phyloP scores from a whole-genome alignment of 2,113 vertebrate genomes.

The Thunnus maccoyii region DNA sequence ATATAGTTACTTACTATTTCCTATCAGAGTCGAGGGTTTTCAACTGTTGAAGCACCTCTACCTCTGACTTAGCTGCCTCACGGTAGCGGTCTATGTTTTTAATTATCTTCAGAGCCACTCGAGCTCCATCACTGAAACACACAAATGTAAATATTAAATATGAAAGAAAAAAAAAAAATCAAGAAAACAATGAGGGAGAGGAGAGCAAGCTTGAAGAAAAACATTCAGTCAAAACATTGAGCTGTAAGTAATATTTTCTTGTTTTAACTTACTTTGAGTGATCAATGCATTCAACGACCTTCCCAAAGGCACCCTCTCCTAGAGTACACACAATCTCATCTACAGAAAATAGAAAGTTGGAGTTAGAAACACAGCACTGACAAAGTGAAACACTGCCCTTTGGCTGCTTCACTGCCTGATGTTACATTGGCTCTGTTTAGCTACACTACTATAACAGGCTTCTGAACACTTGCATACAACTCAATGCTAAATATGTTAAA shows the following conservation, averaged over 20 bases:
- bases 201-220: too few relatives aligned
- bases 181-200: too few relatives aligned
- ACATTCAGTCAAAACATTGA: neutral
- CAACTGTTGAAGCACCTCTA: slow-evolving; percentile 94
- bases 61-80: slow-evolving; percentile 96
- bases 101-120: slow-evolving; percentile 97
- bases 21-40: slow-evolving; percentile 90
- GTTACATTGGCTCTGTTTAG: slow-evolving; percentile 60
- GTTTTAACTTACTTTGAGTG: slow-evolving; percentile 84
- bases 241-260: neutral
- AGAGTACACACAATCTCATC: slow-evolving; percentile 98
- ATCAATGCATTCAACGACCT: slow-evolving; percentile 97
- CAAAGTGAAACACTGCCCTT: slow-evolving; percentile 52
- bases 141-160: slow-evolving; percentile 23
- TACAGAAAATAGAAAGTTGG: slow-evolving; percentile 86
- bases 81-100: slow-evolving; percentile 98
- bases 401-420: slow-evolving; percentile 65
- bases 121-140: slow-evolving; percentile 84
- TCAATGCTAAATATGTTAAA: slow-evolving; percentile 59
- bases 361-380: slow-evolving; percentile 74
- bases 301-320: slow-evolving; percentile 99
- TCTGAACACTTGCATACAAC: slow-evolving; percentile 61
- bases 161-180: too few relatives aligned
- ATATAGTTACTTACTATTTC: slow-evolving; percentile 77
- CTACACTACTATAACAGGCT: slow-evolving; percentile 52